Base-by-base conservation (phyloP, 2,797 vertebrate genomes). In the Nyctibius grandis region DNA sequence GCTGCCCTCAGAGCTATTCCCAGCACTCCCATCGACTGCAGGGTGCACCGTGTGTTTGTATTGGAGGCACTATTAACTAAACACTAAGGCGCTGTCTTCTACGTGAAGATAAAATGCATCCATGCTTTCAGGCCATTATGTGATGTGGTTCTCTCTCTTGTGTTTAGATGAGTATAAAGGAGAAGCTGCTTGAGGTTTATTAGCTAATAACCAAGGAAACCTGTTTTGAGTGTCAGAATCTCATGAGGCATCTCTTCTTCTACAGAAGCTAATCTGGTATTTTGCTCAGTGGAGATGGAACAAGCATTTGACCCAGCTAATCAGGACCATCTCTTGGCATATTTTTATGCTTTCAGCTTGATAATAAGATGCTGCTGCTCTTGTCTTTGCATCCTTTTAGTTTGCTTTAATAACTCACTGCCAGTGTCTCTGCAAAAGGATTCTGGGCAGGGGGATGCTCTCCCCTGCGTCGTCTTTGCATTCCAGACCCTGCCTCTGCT, bases 101-200 rank as follows among this genome's bases (percentile, higher is more conserved):
- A 12, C 8, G 1, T 0, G 0, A 47, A 91, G 89, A 85, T 74
- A 67, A 93, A 91, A 89, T 67, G n/a, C 47, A 25, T 59, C 84
- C 63, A 5, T 76, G 45, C 57, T 94, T 91, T 64, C 80, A 79
- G 60, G 78, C 85, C 33, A 12, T 88, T 67, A 47, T 33, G 56
- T 60, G 76, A 81, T 45, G 73, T 42, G 42, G 33, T 74, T 91
- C 56, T 90, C 38, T 51, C 64, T 88, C 80, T 86, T 63, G 38
- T 60, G 94, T 94, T 87, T 67, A 79, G 80, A 75, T 47, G 51
- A 89, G 45, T 57, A 36, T 74, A 75, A 95, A 72, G 59, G 42
- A 87, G 73, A 73, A 91, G 44, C 69, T 95, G 42, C 83, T 92
- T 87, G 48, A 86, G 65, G 72, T 97, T 95, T 88, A 81, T 68